These are phyloP conservation scores for Danio tinwini DNA, from an alignment of 2,797 vertebrate genomes.

Conservation along the genomic window DNA sequence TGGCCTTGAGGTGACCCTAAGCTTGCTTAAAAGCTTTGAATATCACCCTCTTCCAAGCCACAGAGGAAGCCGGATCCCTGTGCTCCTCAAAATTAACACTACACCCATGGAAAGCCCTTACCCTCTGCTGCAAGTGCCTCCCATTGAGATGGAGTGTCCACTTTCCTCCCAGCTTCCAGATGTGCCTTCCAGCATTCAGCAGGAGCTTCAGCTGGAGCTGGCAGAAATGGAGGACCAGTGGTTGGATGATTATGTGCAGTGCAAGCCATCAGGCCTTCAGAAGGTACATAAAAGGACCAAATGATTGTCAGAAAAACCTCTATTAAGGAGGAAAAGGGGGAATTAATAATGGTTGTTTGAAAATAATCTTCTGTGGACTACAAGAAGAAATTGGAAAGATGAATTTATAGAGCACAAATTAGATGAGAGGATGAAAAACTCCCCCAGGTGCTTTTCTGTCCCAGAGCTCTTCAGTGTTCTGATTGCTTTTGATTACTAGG, in stretches of 20 bases:
- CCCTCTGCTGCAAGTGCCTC: slow-evolving; percentile 54
- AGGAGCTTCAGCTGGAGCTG: slow-evolving; percentile 79
- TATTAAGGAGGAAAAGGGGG: background rate
- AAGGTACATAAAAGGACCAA: slow-evolving; percentile 76
- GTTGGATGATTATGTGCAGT: slow-evolving; percentile 87
- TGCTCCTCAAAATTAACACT: slow-evolving; percentile 78
- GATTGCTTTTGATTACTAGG: slow-evolving; percentile 54
- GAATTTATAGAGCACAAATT: background rate
- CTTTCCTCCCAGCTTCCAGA: slow-evolving; percentile 70
- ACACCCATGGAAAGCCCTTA: slow-evolving; percentile 51
- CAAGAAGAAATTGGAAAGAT: background rate
- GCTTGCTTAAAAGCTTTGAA: slow-evolving; percentile 80
- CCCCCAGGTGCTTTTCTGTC: slow-evolving; percentile 22
- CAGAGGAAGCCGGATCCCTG: slow-evolving; percentile 86
- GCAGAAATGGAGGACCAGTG: slow-evolving; percentile 88
- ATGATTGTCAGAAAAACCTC: background rate
- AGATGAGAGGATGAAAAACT: background rate
- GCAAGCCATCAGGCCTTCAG: slow-evolving; percentile 81
- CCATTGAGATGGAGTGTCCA: slow-evolving; percentile 62
- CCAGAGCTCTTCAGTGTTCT: slow-evolving; percentile 35
- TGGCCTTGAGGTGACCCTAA: slow-evolving; percentile 82
- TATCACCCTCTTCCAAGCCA: slow-evolving; percentile 85
- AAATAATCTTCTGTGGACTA: background rate
- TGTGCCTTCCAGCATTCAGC: slow-evolving; percentile 68
- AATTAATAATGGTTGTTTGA: background rate